phyloP scores from a whole-genome alignment of 2,797 vertebrate genomes.

The Spondyliosoma cantharus region DNA sequence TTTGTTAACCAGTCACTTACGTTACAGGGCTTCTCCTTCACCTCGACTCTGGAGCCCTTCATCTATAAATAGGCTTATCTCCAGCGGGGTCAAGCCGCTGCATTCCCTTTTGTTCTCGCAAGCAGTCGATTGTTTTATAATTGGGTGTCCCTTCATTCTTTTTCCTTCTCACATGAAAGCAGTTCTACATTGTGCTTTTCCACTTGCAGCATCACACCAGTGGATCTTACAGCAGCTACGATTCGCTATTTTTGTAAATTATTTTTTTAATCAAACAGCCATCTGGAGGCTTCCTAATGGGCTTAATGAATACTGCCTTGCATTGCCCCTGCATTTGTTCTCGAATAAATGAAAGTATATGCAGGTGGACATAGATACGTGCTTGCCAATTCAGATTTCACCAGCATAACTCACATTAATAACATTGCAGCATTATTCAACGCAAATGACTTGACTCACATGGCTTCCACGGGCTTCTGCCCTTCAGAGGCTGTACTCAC shows the following conservation, averaged over 20 bases:
- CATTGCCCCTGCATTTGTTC: slow-evolving; percentile 36
- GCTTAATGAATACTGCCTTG: slow-evolving; percentile 50
- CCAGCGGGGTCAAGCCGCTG: slow-evolving; percentile 44
- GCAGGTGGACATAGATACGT: slow-evolving; percentile 13
- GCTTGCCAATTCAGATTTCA: neutral
- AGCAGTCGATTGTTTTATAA: slow-evolving; percentile 57
- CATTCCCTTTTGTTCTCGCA: slow-evolving; percentile 24
- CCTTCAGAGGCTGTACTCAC: slow-evolving; percentile 31
- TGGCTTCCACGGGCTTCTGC: slow-evolving; percentile 19
- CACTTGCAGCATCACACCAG: slow-evolving; percentile 31
- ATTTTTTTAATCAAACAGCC: slow-evolving; percentile 53
- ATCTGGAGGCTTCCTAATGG: slow-evolving; percentile 57
- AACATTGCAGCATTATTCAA: slow-evolving; percentile 16
- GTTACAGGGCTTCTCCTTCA: slow-evolving; percentile 36
- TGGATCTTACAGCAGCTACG: slow-evolving; percentile 35
- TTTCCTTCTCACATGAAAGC: slow-evolving; percentile 49
- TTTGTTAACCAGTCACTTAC: slow-evolving; percentile 14
- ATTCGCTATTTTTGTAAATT: slow-evolving; percentile 36
- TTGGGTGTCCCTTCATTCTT: slow-evolving; percentile 47
- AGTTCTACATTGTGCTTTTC: slow-evolving; percentile 32
- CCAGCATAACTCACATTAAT: neutral
- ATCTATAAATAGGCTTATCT: slow-evolving; percentile 58
- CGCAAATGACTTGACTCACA: neutral
- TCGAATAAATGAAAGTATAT: slow-evolving; percentile 41
- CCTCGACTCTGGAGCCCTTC: slow-evolving; percentile 36